Base-by-base conservation (phyloP, 1,140 invertebrate species). In the Polypedilum pembai region DNA sequence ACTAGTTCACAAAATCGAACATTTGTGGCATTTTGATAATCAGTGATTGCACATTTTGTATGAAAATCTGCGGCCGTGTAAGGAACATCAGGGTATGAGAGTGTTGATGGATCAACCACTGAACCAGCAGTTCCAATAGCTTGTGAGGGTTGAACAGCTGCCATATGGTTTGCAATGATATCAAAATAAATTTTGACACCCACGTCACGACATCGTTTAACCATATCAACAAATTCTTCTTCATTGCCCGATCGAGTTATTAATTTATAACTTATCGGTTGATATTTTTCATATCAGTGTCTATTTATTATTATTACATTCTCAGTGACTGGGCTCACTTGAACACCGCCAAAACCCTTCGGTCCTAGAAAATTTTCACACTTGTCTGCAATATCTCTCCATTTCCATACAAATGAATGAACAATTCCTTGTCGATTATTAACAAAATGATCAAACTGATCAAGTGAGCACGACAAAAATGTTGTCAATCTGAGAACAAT, bases 231-330 rank as follows among this genome's bases (percentile, higher is more conserved):
- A 76, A 96, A 92, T 75, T 91, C 85, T 1, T 82, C 77, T 78
- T 91, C 88, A 74, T 87, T 89, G 12, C 94, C 94, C 75, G 91
- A 93, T 74, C 94, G 84, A 1, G 91, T 92, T 1, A 80, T 76
- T 20, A 94, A 83, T 21, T 86, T 84, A 82, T 95, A 96, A 20
- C 92, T 94, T 15, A 95, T 88, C 0, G 93, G 92, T 80, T 95
- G 94, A 79, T 95, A 95, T 7, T 93, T 84, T 80, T 95, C 92
- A 86, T 87, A 94, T 93, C 86, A 94, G 76, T 86, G 91, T 41
- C 89, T 86, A 72, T 83, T 82, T 0, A 63, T 41, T n/a, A 75
- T 40, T 8, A 76, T 73, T 24, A 74, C 45, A 18, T 76, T 83
- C 78, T 87, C 85, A 75, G 78, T 80, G 0, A 78, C n/a, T 1